These are phyloP conservation scores for Knipowitschia caucasica DNA, from an alignment of 2,797 vertebrate genomes.

Conservation along the genomic window DNA sequence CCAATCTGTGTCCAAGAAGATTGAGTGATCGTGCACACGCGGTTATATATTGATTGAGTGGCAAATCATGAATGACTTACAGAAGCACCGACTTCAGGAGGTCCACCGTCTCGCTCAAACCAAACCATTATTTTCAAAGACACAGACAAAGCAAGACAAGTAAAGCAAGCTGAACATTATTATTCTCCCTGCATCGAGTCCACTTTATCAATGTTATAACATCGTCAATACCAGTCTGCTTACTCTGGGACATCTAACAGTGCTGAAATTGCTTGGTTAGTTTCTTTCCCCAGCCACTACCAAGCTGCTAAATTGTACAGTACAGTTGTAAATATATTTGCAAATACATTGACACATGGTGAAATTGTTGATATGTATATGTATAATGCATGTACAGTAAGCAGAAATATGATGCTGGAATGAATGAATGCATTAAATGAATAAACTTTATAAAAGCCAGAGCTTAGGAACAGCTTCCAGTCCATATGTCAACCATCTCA, in stretches of 20 bases:
- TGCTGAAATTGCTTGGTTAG: background rate
- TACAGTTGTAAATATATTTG: too few species aligned
- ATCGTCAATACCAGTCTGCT: background rate
- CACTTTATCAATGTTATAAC: background rate
- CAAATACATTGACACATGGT: too few species aligned
- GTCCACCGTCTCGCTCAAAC: background rate
- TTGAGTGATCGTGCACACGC: background rate
- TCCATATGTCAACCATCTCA: conserved; percentile 6
- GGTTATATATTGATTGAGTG: background rate
- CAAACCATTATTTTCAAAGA: background rate
- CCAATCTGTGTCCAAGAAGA: background rate
- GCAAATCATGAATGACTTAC: background rate
- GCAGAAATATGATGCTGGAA: too few species aligned
- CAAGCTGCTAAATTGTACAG: too few species aligned
- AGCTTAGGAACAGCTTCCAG: background rate
- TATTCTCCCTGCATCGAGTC: too few species aligned
- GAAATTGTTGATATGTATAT: too few species aligned
- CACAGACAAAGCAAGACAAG: background rate
- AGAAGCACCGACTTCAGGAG: background rate
- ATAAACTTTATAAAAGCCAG: background rate
- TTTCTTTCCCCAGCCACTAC: too few species aligned
- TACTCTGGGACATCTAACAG: background rate
- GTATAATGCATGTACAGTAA: too few species aligned
- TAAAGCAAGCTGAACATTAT: too few species aligned
- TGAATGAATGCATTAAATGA: too few species aligned